Conservation (phyloP, 2,113 vertebrate species). For the Callipepla californica region DNA sequence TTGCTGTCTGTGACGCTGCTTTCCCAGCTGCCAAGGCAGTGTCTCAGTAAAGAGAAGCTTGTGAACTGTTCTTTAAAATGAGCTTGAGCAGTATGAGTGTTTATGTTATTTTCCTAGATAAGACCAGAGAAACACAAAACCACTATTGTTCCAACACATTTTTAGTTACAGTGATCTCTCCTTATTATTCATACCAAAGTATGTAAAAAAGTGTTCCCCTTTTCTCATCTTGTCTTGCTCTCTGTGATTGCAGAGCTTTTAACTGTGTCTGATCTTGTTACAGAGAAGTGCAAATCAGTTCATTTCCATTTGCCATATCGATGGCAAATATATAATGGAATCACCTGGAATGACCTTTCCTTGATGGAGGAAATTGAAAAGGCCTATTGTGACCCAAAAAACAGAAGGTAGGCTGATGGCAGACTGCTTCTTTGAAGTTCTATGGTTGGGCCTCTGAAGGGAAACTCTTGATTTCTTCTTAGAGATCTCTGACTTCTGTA, state of each 20-base stretch:
- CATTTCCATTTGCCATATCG: slow-evolving; percentile 90
- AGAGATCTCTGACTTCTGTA: background rate
- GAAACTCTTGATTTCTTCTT: background rate
- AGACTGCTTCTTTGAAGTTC: background rate
- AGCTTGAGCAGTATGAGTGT: background rate
- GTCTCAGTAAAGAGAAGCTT: background rate
- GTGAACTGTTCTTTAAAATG: background rate
- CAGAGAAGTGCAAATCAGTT: slow-evolving; percentile 83
- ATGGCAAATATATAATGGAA: slow-evolving; percentile 83
- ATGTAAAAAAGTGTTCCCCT: background rate
- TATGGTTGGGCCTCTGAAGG: background rate
- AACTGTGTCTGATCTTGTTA: slow-evolving; percentile 3
- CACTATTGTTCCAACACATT: background rate
- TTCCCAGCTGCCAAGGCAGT: background rate
- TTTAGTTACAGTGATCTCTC: background rate
- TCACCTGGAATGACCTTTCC: slow-evolving; percentile 80
- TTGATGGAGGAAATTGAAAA: slow-evolving; percentile 86
- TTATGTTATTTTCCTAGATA: background rate
- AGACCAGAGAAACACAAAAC: background rate
- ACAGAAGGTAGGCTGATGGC: slow-evolving; percentile 49
- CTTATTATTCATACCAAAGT: background rate
- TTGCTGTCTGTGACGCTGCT: background rate
- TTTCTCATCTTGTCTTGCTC: background rate
- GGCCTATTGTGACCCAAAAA: slow-evolving; percentile 85
- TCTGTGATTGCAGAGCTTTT: background rate